Evolutionary conservation across 2,113 vertebrate species (phyloP).

Genomic region (Oryzias celebensis): DNA sequence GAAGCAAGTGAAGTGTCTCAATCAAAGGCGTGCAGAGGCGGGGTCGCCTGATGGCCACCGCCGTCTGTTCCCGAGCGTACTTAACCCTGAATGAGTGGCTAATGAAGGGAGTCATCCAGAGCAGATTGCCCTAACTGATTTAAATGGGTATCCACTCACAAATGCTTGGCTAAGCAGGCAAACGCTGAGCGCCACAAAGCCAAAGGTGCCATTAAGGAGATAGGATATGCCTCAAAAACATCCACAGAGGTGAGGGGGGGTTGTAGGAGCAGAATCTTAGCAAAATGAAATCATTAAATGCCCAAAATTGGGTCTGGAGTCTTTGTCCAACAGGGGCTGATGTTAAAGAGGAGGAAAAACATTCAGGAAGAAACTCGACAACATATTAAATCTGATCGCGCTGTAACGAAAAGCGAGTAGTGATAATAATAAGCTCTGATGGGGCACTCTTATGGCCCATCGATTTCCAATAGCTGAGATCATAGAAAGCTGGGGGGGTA

Average conservation of each 20-base stretch:
- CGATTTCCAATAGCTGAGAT: slow-evolving; percentile 80
- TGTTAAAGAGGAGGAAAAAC: slow-evolving; percentile 24
- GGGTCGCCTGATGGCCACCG: slow-evolving; percentile 45
- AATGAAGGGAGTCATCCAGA: slow-evolving; percentile 54
- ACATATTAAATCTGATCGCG: slow-evolving; percentile 67
- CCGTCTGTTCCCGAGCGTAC: slow-evolving; percentile 36
- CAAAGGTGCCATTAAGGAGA: slow-evolving; percentile 47
- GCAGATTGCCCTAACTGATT: slow-evolving; percentile 45
- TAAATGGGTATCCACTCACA: slow-evolving; percentile 50
- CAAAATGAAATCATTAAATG: background rate
- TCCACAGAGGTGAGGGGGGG: slow-evolving; percentile 2
- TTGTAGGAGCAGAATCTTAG: background rate
- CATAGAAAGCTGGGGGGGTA: slow-evolving; percentile 72
- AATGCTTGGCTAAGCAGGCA: slow-evolving; percentile 23
- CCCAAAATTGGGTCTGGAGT: background rate
- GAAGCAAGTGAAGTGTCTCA: slow-evolving; percentile 54
- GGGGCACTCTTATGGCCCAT: slow-evolving; percentile 76
- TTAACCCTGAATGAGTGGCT: slow-evolving; percentile 65
- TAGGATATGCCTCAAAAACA: slow-evolving; percentile 31
- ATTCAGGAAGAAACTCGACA: slow-evolving; percentile 45
- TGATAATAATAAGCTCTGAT: slow-evolving; percentile 76
- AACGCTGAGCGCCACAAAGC: slow-evolving; percentile 35
- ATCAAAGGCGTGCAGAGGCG: slow-evolving; percentile 31
- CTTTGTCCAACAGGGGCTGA: background rate
- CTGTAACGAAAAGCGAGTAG: slow-evolving; percentile 66